phyloP scores from a whole-genome alignment of 2,888 invertebrate genomes.

The Sceliomorpha sp. region DNA sequence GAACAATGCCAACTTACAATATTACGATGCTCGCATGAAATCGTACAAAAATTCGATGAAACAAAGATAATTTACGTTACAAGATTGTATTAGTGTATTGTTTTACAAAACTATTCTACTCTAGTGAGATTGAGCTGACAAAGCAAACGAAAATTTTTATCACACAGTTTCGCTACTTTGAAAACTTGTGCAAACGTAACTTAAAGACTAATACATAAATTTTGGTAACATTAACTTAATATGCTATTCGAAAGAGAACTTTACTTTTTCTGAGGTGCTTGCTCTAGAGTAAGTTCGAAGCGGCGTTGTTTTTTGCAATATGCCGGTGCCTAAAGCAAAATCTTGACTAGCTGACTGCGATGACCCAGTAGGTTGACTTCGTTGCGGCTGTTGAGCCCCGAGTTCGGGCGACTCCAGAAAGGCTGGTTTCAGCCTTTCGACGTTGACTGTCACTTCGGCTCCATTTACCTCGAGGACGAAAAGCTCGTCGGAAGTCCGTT shows the following conservation, averaged over 20 bases:
- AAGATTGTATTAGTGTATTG: too few species aligned
- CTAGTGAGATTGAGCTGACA: too few species aligned
- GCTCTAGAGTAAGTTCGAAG: conserved; percentile 10
- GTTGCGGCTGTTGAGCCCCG: background rate
- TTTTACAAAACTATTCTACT: too few species aligned
- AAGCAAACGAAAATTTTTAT: too few species aligned
- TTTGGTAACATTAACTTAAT: too few species aligned
- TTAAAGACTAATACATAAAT: too few species aligned
- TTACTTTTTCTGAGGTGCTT: conserved; percentile 1
- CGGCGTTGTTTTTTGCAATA: background rate
- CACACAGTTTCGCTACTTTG: too few species aligned
- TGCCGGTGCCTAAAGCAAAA: conserved; percentile 5
- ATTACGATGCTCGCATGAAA: too few species aligned
- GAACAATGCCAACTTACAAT: too few species aligned
- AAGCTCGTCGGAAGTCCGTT: conserved; percentile 30
- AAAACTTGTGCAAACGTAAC: too few species aligned
- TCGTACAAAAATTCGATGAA: too few species aligned
- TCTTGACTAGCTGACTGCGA: conserved; percentile 5
- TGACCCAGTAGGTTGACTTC: conserved; percentile 1
- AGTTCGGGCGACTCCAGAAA: conserved; percentile 2
- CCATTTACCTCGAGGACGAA: conserved; percentile 33
- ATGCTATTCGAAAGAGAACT: conserved; percentile 3
- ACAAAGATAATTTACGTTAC: too few species aligned
- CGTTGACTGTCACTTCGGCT: conserved; percentile 9
- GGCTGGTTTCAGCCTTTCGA: conserved; percentile 44